Evolutionary conservation across 2,888 invertebrate species (phyloP).

Genomic region (Microctonus aethiopoides): DNA sequence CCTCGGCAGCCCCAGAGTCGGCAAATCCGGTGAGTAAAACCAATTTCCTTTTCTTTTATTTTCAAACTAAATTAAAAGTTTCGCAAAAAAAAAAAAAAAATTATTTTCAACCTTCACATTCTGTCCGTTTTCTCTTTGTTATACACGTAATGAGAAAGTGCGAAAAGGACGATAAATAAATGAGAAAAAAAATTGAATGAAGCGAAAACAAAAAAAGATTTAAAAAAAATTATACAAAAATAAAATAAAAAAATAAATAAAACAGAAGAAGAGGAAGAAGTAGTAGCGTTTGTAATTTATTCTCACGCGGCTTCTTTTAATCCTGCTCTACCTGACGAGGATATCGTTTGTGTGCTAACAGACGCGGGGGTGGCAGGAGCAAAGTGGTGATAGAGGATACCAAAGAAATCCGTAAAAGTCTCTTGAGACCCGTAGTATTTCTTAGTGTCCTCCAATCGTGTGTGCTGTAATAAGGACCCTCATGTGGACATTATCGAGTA

Average conservation of each 20-base stretch:
- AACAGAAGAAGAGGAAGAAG: slow-evolving; percentile 24
- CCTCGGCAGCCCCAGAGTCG: slow-evolving; percentile 80
- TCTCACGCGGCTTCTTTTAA: slow-evolving; percentile 40
- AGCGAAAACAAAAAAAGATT: background rate
- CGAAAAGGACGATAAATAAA: background rate
- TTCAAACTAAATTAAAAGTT: background rate
- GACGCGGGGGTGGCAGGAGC: background rate
- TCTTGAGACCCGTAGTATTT: slow-evolving; percentile 14
- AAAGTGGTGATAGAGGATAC: slow-evolving; percentile 23
- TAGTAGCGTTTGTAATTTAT: slow-evolving; percentile 42
- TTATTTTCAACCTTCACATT: background rate
- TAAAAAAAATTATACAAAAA: background rate
- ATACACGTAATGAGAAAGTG: background rate
- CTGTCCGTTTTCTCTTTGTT: background rate
- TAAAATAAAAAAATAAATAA: background rate
- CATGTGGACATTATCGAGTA: slow-evolving; percentile 57
- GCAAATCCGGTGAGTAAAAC: slow-evolving; percentile 78
- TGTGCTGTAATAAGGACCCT: slow-evolving; percentile 55
- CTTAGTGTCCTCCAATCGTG: slow-evolving; percentile 24
- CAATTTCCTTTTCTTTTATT: slow-evolving; percentile 10
- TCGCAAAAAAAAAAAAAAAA: background rate
- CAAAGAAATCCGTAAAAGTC: slow-evolving; percentile 54
- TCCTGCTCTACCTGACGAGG: slow-evolving; percentile 28
- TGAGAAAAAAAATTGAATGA: background rate
- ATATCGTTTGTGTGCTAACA: slow-evolving; percentile 6